Evolutionary conservation across 2,888 invertebrate genomes (phyloP).

Genomic region (Epiblema foenella): DNA sequence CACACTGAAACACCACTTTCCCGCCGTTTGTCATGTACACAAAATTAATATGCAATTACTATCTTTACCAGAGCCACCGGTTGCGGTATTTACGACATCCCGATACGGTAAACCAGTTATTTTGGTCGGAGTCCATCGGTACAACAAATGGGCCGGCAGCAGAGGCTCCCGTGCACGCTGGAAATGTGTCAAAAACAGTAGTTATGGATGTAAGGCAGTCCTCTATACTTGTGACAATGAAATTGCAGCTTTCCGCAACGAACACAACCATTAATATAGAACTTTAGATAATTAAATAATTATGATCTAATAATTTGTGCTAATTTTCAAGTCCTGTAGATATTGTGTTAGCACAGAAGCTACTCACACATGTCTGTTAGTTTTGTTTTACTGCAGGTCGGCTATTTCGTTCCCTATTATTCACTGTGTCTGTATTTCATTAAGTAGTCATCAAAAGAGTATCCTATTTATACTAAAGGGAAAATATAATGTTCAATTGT

Average conservation of each 20-base stretch:
- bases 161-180: neutral
- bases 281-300: neutral
- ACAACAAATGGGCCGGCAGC: slow-evolving; percentile 50
- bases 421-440: no score
- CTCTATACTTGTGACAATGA: neutral
- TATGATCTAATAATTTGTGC: neutral
- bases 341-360: no score
- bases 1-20: no score
- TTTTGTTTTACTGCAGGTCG: no score
- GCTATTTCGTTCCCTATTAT: no score
- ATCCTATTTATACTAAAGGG: no score
- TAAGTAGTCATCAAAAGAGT: no score
- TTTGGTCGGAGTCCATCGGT: slow-evolving; percentile 53
- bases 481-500: no score
- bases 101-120: slow-evolving; percentile 44
- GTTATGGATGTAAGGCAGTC: neutral
- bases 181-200: neutral
- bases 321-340: neutral
- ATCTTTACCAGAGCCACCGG: neutral
- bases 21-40: no score
- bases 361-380: no score
- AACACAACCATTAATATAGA: neutral
- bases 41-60: no score
- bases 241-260: neutral
- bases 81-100: neutral